Evolutionary conservation across 2,888 invertebrate genomes (phyloP), one percentile per base, ranked within the genome.

Genomic region (Hypena proboscidalis): DNA sequence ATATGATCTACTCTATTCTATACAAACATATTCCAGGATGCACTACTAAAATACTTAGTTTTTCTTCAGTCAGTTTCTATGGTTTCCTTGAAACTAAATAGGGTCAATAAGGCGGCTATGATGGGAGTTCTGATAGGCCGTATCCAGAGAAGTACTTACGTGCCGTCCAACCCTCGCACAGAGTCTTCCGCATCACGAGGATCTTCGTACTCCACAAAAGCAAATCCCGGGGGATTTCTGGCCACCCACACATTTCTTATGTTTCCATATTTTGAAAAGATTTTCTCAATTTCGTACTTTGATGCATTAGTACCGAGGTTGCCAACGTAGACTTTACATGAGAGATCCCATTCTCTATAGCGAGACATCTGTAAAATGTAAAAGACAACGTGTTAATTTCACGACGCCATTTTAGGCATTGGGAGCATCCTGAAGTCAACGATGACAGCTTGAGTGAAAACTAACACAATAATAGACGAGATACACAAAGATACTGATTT

Each of bases 211-310:
- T 97, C 97, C 2, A 97, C 96, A 83, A 97, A 97, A 0, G 97
- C 97, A 85, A 97, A 97, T 9, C 97, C 98, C 3, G 97, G 97
- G 23, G 97, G 98, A 77, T 98, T 97, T 70, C 97, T 92, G 0
- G 98, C 98, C 35, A 98, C 97, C 98, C 98, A 98, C 31, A 98
- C 97, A 84, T 97, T 98, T 66, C 96, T 93, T 55, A 98, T 92
- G 25, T 95, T 96, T 4, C 98, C 98, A 82, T 96, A 98, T 83
- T 97, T 96, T 43, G 94, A 93, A 82, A 98, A 98, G 5, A 96
- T 94, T 70, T 95, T 95, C 82, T 98, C 97, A 45, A 97, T 93
- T 84, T 97, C 97, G 77, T 96, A 95, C 83, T 97, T 97, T 7
- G 97, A 96, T 3, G 97, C 97, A 73, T 97, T 97, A 64, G 96